These are phyloP conservation scores for Sycophaga agraensis DNA, from an alignment of 1,140 invertebrate species.

Conservation along the genomic window DNA sequence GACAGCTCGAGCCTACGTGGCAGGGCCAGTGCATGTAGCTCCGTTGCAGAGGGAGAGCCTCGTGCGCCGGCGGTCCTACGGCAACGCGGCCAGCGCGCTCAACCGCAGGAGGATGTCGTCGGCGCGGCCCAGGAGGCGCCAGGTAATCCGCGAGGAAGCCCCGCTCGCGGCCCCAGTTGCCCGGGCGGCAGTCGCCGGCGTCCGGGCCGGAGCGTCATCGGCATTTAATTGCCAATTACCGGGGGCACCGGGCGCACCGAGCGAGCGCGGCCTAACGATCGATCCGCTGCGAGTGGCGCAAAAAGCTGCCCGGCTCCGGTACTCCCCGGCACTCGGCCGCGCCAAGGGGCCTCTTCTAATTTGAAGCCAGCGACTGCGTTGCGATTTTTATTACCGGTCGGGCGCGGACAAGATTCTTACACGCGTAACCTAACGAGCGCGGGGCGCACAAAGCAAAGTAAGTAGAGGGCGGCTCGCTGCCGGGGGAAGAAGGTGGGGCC, in stretches of 20 bases:
- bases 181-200: too few relatives aligned
- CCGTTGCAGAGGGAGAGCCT: constrained; percentile 40
- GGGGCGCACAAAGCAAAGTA: background rate
- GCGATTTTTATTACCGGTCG: too few relatives aligned
- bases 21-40: too few relatives aligned
- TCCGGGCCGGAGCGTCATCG: constrained; percentile 23
- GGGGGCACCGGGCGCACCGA: too few relatives aligned
- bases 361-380: too few relatives aligned
- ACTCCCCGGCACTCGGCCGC: too few relatives aligned
- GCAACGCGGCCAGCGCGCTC: constrained; percentile 38
- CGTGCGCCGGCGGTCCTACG: constrained; percentile 40
- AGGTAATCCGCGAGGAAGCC: background rate
- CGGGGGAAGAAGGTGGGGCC: background rate
- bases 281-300: background rate
- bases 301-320: too few relatives aligned
- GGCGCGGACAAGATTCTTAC: too few relatives aligned
- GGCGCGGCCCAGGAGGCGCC: constrained; percentile 4
- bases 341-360: too few relatives aligned
- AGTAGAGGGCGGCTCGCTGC: background rate
- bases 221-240: constrained; percentile 46
- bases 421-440: background rate
- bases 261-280: background rate
- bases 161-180: too few relatives aligned
- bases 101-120: constrained; percentile 35
- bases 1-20: too few relatives aligned